Evolutionary conservation across 2,113 vertebrate species (phyloP).

Genomic region (Physeter macrocephalus): DNA sequence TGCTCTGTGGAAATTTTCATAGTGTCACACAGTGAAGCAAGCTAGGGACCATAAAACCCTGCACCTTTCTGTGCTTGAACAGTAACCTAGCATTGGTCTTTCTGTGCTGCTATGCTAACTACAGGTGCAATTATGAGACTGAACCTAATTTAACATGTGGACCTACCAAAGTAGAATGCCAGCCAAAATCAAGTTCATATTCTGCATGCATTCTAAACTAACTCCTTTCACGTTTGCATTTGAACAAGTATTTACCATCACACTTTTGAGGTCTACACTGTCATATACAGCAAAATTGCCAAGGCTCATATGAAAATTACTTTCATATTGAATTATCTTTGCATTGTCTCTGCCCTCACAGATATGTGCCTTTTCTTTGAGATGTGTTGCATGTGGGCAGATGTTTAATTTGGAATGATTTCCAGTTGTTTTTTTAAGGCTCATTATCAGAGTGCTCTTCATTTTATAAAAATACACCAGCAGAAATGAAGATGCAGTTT

Average conservation of each 20-base stretch:
- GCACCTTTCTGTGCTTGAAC: not conserved
- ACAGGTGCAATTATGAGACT: slow-evolving; percentile 21
- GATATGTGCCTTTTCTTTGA: not conserved
- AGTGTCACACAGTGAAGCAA: slow-evolving; percentile 38
- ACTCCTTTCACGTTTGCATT: slow-evolving; percentile 1
- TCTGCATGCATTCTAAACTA: not conserved
- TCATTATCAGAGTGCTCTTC: slow-evolving; percentile 4
- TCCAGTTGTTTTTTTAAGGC: slow-evolving; percentile 7
- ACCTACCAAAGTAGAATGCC: not conserved
- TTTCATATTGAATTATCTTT: not conserved
- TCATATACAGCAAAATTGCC: not conserved
- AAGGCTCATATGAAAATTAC: not conserved
- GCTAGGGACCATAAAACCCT: slow-evolving; percentile 28
- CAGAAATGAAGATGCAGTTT: not conserved
- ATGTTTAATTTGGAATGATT: slow-evolving; percentile 46
- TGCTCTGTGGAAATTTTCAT: slow-evolving; percentile 55
- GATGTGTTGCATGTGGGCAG: not conserved
- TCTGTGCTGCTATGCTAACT: slow-evolving; percentile 30
- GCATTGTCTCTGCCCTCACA: not conserved
- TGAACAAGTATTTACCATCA: not conserved
- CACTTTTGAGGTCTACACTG: not conserved
- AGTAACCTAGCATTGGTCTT: slow-evolving; percentile 37
- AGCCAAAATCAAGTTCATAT: not conserved
- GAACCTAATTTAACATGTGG: slow-evolving; percentile 28
- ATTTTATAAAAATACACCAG: not conserved